Evolutionary conservation across 2,797 vertebrate species (phyloP).

Genomic region (Poeciliopsis turneri): DNA sequence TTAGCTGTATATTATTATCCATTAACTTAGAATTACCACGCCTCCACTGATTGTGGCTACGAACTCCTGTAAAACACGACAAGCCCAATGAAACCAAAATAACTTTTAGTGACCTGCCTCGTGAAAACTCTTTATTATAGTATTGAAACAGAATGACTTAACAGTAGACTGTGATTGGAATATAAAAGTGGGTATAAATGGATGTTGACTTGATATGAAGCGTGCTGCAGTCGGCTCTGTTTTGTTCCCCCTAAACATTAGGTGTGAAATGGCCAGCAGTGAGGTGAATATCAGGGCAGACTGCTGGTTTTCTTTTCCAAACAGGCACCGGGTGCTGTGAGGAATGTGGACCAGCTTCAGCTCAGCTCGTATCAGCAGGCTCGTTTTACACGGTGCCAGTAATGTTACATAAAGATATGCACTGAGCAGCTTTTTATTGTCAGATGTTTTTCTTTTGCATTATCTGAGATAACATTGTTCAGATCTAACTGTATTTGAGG

Average conservation of each 20-base stretch:
- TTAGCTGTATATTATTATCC: neutral
- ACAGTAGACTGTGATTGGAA: neutral
- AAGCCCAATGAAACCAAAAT: neutral
- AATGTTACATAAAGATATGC: slow-evolving; percentile 45
- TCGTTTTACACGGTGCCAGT: slow-evolving; percentile 42
- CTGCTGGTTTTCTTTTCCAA: slow-evolving; percentile 10
- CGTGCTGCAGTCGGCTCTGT: neutral
- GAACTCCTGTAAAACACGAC: neutral
- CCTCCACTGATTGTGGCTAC: neutral
- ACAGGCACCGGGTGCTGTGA: slow-evolving; percentile 29
- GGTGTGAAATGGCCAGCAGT: neutral
- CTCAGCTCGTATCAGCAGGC: slow-evolving; percentile 29
- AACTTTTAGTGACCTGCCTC: neutral
- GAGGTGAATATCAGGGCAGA: neutral
- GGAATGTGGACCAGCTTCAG: slow-evolving; percentile 13
- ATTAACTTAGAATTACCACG: neutral
- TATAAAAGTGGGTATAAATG: neutral
- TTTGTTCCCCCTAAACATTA: neutral
- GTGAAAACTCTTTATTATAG: neutral
- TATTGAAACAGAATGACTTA: neutral
- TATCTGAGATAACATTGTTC: slow-evolving; percentile 31
- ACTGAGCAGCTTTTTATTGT: slow-evolving; percentile 34
- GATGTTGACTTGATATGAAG: neutral
- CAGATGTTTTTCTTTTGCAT: slow-evolving; percentile 24
- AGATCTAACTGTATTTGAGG: slow-evolving; percentile 34